A percentile compares a stretch with the other conserved stretches of the same genome.
Conservation (phyloP, 2,113 vertebrate genomes). For the Condylura cristata region DNA sequence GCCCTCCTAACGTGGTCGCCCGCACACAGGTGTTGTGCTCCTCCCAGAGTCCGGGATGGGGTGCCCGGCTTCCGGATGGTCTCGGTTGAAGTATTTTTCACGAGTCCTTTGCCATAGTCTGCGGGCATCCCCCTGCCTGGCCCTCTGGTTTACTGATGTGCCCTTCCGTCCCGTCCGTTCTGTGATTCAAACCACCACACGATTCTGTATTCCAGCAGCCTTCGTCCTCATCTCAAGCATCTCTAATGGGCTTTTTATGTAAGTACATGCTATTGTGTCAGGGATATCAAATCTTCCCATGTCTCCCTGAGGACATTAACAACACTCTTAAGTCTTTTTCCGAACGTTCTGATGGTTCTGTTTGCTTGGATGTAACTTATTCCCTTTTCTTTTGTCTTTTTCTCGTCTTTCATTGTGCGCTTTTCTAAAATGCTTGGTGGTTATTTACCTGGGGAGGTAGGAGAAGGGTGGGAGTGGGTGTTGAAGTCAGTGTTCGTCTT, state of each 20-base stretch:
- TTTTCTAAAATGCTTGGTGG: neutral
- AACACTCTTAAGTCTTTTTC: neutral
- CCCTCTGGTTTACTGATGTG: neutral
- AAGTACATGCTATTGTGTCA: neutral
- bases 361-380: neutral
- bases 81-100: accelerated
- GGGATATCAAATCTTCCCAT: neutral
- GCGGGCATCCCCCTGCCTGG: neutral
- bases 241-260: neutral
- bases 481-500: neutral
- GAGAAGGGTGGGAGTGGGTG: neutral
- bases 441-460: no score
- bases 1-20: neutral
- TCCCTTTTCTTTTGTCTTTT: neutral
- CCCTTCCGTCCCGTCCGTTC: neutral
- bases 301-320: neutral
- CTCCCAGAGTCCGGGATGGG: neutral
- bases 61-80: neutral
- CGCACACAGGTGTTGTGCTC: neutral
- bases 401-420: neutral
- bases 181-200: neutral
- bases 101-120: neutral
- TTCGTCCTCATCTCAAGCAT: neutral
- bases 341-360: neutral
- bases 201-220: neutral